Conservation (phyloP, 2,888 invertebrate genomes). For the Meteorus cinctellus region DNA sequence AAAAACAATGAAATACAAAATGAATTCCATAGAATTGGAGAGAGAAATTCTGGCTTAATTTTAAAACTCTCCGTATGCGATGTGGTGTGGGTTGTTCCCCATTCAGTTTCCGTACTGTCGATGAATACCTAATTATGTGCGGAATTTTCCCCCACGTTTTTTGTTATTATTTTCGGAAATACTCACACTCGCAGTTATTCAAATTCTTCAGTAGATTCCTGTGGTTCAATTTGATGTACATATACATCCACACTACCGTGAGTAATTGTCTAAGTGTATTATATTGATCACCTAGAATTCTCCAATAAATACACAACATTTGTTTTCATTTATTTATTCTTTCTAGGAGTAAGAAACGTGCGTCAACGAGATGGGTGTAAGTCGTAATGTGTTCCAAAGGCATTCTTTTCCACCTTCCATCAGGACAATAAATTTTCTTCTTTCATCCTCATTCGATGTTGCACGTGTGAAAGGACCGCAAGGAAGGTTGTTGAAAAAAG, state of each 20-base stretch:
- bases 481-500: background rate
- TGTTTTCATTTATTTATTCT: background rate
- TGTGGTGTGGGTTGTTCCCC: background rate
- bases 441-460: constrained; percentile 40
- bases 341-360: background rate
- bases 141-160: too few species aligned
- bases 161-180: background rate
- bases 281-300: background rate
- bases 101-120: background rate
- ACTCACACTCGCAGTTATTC: background rate
- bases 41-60: background rate
- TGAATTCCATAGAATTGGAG: too few species aligned
- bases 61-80: background rate
- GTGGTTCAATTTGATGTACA: background rate
- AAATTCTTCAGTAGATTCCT: background rate
- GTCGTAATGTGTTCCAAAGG: constrained; percentile 46
- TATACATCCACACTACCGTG: background rate
- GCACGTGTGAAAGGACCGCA: constrained; percentile 37
- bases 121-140: background rate
- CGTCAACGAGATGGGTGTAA: constrained; percentile 20
- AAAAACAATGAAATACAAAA: too few species aligned
- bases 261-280: background rate
- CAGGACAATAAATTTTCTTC: constrained; percentile 52
- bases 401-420: constrained; percentile 50
- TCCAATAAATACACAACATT: background rate